Evolutionary conservation across 2,888 invertebrate species (phyloP).

Genomic region (Mongoloraphidia duomilia): DNA sequence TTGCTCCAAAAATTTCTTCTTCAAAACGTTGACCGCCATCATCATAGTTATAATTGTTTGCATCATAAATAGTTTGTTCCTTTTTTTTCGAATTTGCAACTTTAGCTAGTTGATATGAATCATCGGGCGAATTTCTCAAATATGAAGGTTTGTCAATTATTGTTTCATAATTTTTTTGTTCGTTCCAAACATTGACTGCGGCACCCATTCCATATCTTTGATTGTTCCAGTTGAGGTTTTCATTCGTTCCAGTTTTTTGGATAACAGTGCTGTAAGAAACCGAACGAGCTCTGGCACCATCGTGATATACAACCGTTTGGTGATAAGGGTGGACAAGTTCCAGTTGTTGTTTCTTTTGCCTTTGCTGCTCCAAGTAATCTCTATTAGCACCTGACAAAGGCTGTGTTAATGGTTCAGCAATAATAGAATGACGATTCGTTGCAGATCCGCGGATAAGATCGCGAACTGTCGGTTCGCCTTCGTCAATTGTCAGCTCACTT

Average conservation of each 20-base stretch:
- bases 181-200: not conserved
- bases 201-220: not conserved
- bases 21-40: too few relatives aligned
- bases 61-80: too few relatives aligned
- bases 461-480: slow-evolving; percentile 37
- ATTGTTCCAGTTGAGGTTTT: slow-evolving; percentile 14
- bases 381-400: slow-evolving; percentile 34
- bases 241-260: slow-evolving; percentile 20
- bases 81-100: too few relatives aligned
- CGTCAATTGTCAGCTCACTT: slow-evolving; percentile 43
- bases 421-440: slow-evolving; percentile 19
- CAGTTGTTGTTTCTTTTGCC: slow-evolving; percentile 20
- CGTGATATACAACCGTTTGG: slow-evolving; percentile 36
- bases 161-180: too few relatives aligned
- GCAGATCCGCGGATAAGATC: slow-evolving; percentile 19
- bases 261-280: slow-evolving; percentile 39
- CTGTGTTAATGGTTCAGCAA: slow-evolving; percentile 16
- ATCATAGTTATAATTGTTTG: too few relatives aligned
- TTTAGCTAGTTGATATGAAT: too few relatives aligned
- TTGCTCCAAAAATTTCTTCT: too few relatives aligned
- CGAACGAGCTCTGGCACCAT: slow-evolving; percentile 32
- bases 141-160: too few relatives aligned
- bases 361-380: slow-evolving; percentile 35
- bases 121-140: too few relatives aligned
- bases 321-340: slow-evolving; percentile 33